These are phyloP conservation scores for Bujurquina vittata DNA, from an alignment of 2,113 vertebrate species.

Conservation along the genomic window DNA sequence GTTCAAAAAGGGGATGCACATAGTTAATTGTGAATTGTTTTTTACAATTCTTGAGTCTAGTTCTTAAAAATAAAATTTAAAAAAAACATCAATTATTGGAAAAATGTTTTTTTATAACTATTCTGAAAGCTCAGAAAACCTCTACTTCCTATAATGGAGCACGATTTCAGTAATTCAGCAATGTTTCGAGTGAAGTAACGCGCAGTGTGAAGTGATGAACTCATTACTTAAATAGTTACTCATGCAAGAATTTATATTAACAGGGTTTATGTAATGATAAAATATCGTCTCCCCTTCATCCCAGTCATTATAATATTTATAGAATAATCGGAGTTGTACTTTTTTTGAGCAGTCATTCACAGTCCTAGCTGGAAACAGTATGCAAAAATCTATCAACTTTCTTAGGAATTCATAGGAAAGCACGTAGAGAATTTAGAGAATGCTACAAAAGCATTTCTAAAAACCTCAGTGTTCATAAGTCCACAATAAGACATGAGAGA, in stretches of 20 bases:
- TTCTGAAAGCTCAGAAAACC: constrained; percentile 27
- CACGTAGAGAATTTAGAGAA: background rate
- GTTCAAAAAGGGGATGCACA: background rate
- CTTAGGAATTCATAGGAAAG: background rate
- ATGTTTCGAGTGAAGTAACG: constrained; percentile 6
- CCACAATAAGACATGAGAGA: background rate
- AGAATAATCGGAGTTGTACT: background rate
- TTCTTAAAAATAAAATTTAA: background rate
- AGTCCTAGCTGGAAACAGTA: fast-evolving
- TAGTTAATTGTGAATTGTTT: background rate
- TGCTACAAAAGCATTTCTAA: background rate
- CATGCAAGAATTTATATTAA: background rate
- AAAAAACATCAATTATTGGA: constrained; percentile 42
- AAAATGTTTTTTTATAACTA: constrained; percentile 43
- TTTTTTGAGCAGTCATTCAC: background rate
- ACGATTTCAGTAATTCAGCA: constrained; percentile 26
- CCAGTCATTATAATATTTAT: background rate
- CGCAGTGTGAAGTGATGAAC: background rate
- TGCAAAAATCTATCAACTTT: fast-evolving
- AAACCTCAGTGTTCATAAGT: background rate
- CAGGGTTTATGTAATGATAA: background rate
- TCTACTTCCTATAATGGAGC: constrained; percentile 50
- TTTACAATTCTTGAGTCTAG: background rate
- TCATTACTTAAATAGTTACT: background rate
- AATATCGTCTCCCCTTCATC: background rate